phyloP scores from a whole-genome alignment of 2,113 vertebrate genomes.

The Dascyllus trimaculatus region DNA sequence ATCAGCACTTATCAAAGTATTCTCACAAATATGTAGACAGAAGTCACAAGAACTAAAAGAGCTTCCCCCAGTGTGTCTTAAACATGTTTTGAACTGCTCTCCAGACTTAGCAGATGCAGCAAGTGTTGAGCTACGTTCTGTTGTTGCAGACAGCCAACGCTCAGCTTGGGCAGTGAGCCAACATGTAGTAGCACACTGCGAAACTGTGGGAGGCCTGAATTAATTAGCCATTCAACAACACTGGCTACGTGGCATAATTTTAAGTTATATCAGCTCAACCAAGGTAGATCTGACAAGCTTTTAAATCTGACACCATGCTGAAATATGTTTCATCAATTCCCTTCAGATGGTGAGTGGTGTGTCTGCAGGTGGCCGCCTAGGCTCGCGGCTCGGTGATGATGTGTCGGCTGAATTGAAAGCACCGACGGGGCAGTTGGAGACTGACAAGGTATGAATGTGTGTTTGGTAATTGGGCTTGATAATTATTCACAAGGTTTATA shows the following conservation, averaged over 20 bases:
- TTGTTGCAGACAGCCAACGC: constrained; percentile 10
- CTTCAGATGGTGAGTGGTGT: constrained; percentile 7
- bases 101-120: constrained; percentile 9
- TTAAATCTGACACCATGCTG: constrained; percentile 27
- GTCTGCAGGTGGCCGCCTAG: constrained; percentile 32
- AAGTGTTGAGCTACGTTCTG: constrained; percentile 8
- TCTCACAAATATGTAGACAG: constrained; percentile 12
- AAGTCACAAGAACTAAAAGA: constrained; percentile 9
- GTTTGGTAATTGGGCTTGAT: not conserved
- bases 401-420: constrained; percentile 21
- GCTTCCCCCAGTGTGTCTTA: not conserved
- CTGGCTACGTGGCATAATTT: constrained; percentile 7
- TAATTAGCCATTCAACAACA: constrained; percentile 44
- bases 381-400: constrained; percentile 1
- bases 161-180: constrained; percentile 4
- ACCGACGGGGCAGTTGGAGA: not conserved
- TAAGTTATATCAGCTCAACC: constrained; percentile 11
- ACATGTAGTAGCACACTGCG: constrained; percentile 25
- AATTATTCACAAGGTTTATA: constrained; percentile 25
- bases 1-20: not conserved
- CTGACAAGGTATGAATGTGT: constrained; percentile 18
- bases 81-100: constrained; percentile 5
- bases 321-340: constrained; percentile 40
- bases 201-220: constrained; percentile 37
- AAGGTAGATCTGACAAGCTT: constrained; percentile 36